Base-by-base conservation (phyloP, 1,140 invertebrate species). In the Vanessa tameamea region DNA sequence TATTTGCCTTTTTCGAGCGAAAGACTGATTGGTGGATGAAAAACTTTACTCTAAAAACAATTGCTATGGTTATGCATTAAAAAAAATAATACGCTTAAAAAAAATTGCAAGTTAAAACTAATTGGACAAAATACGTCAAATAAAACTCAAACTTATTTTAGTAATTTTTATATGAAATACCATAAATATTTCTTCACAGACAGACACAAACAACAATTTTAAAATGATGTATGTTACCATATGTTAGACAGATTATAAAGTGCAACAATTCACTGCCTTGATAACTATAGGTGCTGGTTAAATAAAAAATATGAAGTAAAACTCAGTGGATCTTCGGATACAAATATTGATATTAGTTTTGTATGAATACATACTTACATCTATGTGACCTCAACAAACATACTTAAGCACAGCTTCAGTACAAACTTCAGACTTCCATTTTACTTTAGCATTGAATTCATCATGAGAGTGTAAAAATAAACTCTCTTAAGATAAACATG, bases 351-450 rank as follows among this genome's bases (percentile, higher is more conserved):
- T 15, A 51, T 50, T 61, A 57, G 57, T 64, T 64, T 65, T 59
- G 63, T 57, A 61, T 61, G 57, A 80, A 81, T 78, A 77, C 43
- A 75, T 48, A 78, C 71, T 76, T 81, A 81, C 64, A 73, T 73
- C 74, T 77, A 80, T 76, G 79, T 82, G 78, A 82, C 76, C 79
- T 82, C 74, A 61, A 61, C 57, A 85, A 81, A 83, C 83, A 85
- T 84, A 80, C 79, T 79, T 78, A 83, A 85, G 82, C 86, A 84
- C 79, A 82, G 81, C 80, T 87, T 85, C 81, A 83, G 82, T 88
- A 91, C 77, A 88, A 87, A 89, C 85, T 84, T 91, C 89, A 91
- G 87, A 89, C 89, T 89, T 89, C 70, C 77, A 73, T 82, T 82
- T 82, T 76, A 51, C 77, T 75, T 78, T 68, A 66, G 65, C 64